These are phyloP conservation scores for Oryzias celebensis DNA, from an alignment of 2,113 vertebrate species.

Conservation along the genomic window DNA sequence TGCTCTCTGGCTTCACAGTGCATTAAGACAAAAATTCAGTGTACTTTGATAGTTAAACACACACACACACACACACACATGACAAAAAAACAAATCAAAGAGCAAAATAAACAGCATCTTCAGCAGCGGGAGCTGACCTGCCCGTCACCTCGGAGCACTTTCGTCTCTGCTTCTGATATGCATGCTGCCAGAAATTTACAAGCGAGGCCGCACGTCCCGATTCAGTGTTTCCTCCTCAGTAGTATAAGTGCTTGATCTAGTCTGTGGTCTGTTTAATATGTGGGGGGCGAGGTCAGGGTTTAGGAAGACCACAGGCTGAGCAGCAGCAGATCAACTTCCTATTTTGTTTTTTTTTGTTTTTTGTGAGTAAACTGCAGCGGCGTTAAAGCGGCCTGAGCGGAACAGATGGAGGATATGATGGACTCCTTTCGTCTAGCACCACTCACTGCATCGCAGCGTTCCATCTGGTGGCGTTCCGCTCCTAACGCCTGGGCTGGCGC, in stretches of 20 bases:
- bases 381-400: too few species aligned
- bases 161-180: conserved; percentile 40
- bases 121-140: conserved; percentile 69
- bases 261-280: conserved; percentile 19
- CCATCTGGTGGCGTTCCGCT: conserved; percentile 53
- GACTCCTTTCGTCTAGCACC: conserved; percentile 70
- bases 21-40: conserved; percentile 84
- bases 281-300: conserved; percentile 13
- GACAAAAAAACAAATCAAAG: conserved; percentile 48
- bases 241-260: conserved; percentile 51
- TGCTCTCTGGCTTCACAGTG: conserved; percentile 80
- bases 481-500: conserved; percentile 60
- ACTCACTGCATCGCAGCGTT: conserved; percentile 57
- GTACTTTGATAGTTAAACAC: conserved; percentile 76
- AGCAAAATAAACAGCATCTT: conserved; percentile 65
- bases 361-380: conserved; percentile 23
- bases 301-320: conserved; percentile 45
- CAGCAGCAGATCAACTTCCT: conserved; percentile 33
- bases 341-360: conserved; percentile 30
- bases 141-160: conserved; percentile 52
- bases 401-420: conserved; percentile 54
- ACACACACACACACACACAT: conserved; percentile 37
- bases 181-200: conserved; percentile 38
- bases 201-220: conserved; percentile 23
- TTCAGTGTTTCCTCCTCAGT: conserved; percentile 65